Base-by-base conservation (phyloP, 2,888 invertebrate genomes). In the Phymatocera aterrima region DNA sequence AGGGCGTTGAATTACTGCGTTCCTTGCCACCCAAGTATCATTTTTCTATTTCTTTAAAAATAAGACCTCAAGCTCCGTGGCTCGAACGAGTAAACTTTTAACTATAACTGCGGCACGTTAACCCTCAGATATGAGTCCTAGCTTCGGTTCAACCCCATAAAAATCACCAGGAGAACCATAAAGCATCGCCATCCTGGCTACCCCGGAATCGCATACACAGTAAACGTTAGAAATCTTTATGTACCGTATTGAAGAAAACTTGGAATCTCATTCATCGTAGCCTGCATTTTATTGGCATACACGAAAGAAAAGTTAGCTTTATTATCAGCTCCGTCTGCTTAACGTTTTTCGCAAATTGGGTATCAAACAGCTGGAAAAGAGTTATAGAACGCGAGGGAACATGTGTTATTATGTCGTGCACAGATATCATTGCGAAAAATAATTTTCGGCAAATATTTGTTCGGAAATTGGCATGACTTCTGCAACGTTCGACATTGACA, bases 381-480 rank as follows among this genome's bases (percentile, higher is more conserved):
- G 18, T 18, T 10, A 8, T 72, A 40, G 31, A n/a, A 51, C 51
- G 31, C 31, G 34, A 51, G n/a, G n/a, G n/a, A n/a, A n/a, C n/a
- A n/a, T n/a, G n/a, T 18, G 72, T 72, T 72, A 18, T 72, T 51
- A 51, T 72, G 31, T 24, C 3, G 48, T 8, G 15, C 31, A 48
- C 15, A 15, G 28, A 48, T 70, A 48, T 46, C 21, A 2, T n/a
- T 4, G 15, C 31, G 51, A 18, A 18, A 51, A 51, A 51, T 72
- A 34, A 51, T n/a, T n/a, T n/a, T 72, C 72, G 3, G 72, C 10
- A 34, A 18, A 51, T 48, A 48, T 72, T 51, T 72, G 51, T 51
- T 34, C 48, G 21, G 72, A 37, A 51, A 72, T 72, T 72, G 51
- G 51, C 51, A 72, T 21, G 34, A 72, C 51, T 51, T 3, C 57